Conservation (phyloP, 1,140 invertebrate species). For the Eubasilissa regina region DNA sequence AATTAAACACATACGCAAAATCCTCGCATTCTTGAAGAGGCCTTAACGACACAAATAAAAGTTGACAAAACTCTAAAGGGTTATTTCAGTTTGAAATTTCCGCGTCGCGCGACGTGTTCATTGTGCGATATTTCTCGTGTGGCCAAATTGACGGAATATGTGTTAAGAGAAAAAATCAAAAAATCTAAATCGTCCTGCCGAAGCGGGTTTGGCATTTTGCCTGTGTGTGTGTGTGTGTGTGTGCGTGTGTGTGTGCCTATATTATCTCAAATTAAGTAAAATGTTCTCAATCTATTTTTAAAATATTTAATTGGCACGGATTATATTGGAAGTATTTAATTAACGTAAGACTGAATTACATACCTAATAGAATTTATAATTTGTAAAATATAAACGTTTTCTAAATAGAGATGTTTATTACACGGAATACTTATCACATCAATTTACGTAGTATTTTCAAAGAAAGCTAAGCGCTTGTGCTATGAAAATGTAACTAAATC, state of each 20-base stretch:
- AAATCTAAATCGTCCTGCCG: conserved; percentile 16
- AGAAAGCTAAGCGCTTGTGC: no score
- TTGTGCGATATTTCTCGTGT: not conserved
- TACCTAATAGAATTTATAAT: no score
- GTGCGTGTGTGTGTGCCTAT: no score
- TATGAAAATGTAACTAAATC: no score
- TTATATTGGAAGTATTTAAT: conserved; percentile 3
- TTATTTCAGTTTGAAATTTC: not conserved
- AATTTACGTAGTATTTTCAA: no score
- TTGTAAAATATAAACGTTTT: no score
- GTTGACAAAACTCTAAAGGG: not conserved
- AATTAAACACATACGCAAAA: conserved; percentile 29
- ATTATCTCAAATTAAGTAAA: no score
- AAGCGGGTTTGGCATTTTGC: conserved; percentile 17
- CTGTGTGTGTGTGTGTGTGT: no score
- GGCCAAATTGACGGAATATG: conserved; percentile 17
- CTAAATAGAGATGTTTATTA: no score
- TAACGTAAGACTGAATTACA: not conserved
- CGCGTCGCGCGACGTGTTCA: not conserved
- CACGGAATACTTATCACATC: no score
- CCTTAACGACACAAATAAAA: conserved; percentile 31
- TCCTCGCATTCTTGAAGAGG: conserved; percentile 6
- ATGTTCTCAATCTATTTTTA: conserved; percentile 17
- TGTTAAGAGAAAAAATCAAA: not conserved
- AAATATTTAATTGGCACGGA: conserved; percentile 18